These are phyloP conservation scores for Chydorus sphaericus DNA, from an alignment of 2,888 invertebrate species.

Conservation along the genomic window DNA sequence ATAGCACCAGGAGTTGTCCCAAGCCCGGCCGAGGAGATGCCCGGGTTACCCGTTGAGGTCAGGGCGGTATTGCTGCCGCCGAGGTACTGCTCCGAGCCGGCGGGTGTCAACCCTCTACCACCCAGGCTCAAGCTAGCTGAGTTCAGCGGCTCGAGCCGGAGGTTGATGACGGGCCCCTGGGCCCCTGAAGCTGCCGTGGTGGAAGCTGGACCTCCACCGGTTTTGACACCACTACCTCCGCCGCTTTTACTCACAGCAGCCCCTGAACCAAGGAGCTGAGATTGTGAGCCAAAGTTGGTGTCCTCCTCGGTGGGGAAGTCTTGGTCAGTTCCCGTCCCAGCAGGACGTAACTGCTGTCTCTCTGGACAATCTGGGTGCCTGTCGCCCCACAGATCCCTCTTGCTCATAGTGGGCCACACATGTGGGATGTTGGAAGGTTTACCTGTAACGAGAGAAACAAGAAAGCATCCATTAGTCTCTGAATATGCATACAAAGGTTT, in stretches of 20 bases:
- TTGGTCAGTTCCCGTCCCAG: no score
- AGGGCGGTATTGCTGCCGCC: not conserved
- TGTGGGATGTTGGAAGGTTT: conserved; percentile 3
- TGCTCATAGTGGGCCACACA: conserved; percentile 14
- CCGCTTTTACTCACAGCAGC: not conserved
- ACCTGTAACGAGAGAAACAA: no score
- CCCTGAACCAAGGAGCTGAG: conserved; percentile 4
- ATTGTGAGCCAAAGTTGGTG: conserved; percentile 11
- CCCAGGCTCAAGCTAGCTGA: conserved; percentile 14
- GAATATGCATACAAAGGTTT: no score
- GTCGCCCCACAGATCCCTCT: conserved; percentile 14
- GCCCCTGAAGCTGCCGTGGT: conserved; percentile 7
- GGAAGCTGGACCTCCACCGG: not conserved
- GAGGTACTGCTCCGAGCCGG: conserved; percentile 8
- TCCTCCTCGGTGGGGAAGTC: conserved; percentile 10
- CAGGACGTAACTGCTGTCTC: conserved; percentile 6
- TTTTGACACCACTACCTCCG: not conserved
- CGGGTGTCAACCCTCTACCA: conserved; percentile 8
- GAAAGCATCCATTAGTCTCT: no score
- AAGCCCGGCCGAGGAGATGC: not conserved
- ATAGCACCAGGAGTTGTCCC: conserved; percentile 10
- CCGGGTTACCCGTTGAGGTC: not conserved
- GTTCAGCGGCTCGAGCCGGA: conserved; percentile 11
- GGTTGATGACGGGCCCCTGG: conserved; percentile 8
- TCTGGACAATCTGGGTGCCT: conserved; percentile 11